Base-by-base conservation (phyloP, 1,140 invertebrate species). In the Drosophila burlai region DNA sequence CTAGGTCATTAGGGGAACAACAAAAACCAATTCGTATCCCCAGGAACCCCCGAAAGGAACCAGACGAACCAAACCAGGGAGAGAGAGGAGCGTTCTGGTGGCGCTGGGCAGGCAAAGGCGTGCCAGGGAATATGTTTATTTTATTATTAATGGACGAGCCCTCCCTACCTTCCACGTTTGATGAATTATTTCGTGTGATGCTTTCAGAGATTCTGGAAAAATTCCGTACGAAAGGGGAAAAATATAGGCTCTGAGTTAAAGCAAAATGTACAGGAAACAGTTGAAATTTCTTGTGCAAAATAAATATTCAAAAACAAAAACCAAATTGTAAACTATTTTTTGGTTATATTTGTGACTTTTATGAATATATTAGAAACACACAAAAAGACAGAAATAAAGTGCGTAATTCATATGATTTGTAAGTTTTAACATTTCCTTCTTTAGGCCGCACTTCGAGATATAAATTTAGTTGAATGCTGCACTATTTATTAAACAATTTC, bases 81-180 rank as follows among this genome's bases (percentile, higher is more conserved):
- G 57, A 0, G 3, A 6, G 18, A 16, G 26, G 4, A 38, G 40
- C n/a, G 34, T 3, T 13, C 1, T 40, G 45, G 24, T 60, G 29
- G 42, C 42, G 38, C 29, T n/a, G 45, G 54, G 60, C 42, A 72
- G 80, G 49, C 18, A 60, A 59, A 73, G 36, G 77, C 76, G 40
- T 74, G 67, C 55, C 61, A 61, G 74, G 45, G 58, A 80, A 87
- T 81, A 81, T 83, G 72, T 71, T 77, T 87, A 83, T 83, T 89
- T 83, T 81, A 78, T 81, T 89, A 87, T 89, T 83, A 81, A 87
- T 87, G 81, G 64, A 55, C 58, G 36, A 31, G 46, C 46, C 58
- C 74, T 38, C 2, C 47, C 49, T 31, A 49, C 38, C 60, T 65
- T 34, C 18, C 16, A 38, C 38, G 38, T 60, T 74, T 80, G 63